Percentiles rank a stretch among this genome's conserved stretches.
These are phyloP conservation scores for Sceloporus undulatus DNA, from an alignment of 2,113 vertebrate genomes.

Conservation along the genomic window DNA sequence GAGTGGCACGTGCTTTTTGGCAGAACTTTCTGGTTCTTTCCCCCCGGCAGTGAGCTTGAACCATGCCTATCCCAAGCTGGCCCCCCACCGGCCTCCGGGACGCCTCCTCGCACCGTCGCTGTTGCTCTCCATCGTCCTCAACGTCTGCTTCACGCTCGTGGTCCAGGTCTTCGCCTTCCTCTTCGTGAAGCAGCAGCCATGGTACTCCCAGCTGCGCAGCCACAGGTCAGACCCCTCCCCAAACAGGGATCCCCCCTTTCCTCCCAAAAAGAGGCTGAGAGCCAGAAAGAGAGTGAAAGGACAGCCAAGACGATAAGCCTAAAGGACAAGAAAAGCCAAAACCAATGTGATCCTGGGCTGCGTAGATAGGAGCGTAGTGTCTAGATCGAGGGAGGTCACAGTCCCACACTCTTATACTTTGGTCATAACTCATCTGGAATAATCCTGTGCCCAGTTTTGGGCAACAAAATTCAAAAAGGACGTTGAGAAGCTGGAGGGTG, in stretches of 20 bases:
- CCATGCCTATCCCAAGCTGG: slow-evolving; percentile 76
- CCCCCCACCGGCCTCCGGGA: slow-evolving; percentile 72
- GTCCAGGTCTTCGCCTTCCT: slow-evolving; percentile 73
- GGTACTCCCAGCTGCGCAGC: slow-evolving; percentile 69
- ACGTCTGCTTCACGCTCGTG: slow-evolving; percentile 59
- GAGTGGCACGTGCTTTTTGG: too few species aligned
- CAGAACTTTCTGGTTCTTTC: neutral
- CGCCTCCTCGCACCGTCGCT: slow-evolving; percentile 77
- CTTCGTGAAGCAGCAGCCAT: slow-evolving; percentile 76
- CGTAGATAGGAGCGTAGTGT: too few species aligned
- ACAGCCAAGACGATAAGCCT: too few species aligned
- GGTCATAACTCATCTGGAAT: too few species aligned
- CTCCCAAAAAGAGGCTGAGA: neutral
- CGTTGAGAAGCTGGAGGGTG: too few species aligned
- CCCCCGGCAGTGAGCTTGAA: slow-evolving; percentile 75
- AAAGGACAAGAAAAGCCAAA: too few species aligned
- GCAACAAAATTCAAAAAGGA: too few species aligned
- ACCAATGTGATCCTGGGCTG: too few species aligned
- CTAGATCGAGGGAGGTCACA: too few species aligned
- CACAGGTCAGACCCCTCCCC: slow-evolving; percentile 60
- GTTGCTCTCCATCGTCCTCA: slow-evolving; percentile 75
- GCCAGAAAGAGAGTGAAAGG: too few species aligned
- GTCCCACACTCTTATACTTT: too few species aligned
- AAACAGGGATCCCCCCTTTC: neutral
- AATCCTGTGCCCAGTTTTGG: too few species aligned